A percentile compares a stretch with the other conserved stretches of the same genome.
Conservation (phyloP, 2,888 invertebrate genomes). For the Sepiola atlantica region DNA sequence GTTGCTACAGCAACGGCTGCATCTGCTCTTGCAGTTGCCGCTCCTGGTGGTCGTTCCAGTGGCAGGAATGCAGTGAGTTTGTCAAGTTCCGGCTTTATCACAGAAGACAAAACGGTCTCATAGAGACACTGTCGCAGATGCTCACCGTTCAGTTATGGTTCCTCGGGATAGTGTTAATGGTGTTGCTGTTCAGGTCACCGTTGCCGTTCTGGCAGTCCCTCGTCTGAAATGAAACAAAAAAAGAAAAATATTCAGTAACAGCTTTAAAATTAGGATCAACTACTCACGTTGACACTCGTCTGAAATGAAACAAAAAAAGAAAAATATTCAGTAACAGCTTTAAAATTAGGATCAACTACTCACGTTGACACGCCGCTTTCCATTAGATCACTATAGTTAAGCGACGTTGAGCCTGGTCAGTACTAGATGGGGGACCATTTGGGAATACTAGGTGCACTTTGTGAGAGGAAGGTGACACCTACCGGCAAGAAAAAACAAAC, state of each 20-base stretch:
- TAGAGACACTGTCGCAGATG: background rate
- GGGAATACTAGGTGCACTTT: too few species aligned
- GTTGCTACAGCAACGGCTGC: background rate
- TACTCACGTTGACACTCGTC: too few species aligned
- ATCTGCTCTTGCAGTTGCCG: constrained; percentile 18
- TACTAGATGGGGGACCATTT: too few species aligned
- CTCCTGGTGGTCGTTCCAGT: constrained; percentile 38
- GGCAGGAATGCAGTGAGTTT: constrained; percentile 38
- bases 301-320: background rate
- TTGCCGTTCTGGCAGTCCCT: constrained; percentile 33
- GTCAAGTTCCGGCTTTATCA: constrained; percentile 40
- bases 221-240: background rate
- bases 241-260: background rate
- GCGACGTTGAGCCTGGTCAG: too few species aligned
- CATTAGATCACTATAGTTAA: too few species aligned
- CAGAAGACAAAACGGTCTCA: constrained; percentile 41
- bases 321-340: background rate
- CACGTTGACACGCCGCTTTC: too few species aligned
- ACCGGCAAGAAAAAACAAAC: too few species aligned
- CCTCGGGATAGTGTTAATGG: constrained; percentile 42
- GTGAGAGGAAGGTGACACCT: too few species aligned
- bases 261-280: too few species aligned
- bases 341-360: too few species aligned
- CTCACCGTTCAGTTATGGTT: constrained; percentile 23
- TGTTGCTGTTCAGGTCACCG: constrained; percentile 43